phyloP scores from a whole-genome alignment of 1,140 invertebrate genomes.

The Caenorhabditis elegans region DNA sequence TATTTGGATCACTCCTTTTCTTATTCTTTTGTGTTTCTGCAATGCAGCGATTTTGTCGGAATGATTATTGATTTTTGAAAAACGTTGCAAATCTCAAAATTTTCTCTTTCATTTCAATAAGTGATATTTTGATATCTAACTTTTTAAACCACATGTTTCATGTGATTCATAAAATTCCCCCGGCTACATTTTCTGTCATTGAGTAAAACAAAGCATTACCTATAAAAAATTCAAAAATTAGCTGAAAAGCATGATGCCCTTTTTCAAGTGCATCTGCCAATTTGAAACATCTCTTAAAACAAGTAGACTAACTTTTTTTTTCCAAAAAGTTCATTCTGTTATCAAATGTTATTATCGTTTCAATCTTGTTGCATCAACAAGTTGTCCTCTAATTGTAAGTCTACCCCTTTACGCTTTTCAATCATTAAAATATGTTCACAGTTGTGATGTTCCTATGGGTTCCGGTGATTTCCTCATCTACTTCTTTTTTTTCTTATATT shows the following conservation, averaged over 20 bases:
- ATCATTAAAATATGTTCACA: not conserved
- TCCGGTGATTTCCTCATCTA: not conserved
- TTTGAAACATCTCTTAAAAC: not conserved
- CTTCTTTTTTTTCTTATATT: not conserved
- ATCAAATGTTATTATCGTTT: not conserved
- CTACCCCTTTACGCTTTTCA: no score
- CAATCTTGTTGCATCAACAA: slow-evolving; percentile 5
- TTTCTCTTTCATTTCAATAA: no score
- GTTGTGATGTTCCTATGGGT: slow-evolving; percentile 14
- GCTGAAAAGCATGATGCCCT: no score
- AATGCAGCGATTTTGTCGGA: slow-evolving; percentile 37
- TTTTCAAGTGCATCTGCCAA: not conserved
- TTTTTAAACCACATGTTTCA: no score
- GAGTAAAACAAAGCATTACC: no score
- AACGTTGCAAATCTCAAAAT: no score
- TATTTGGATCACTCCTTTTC: slow-evolving; percentile 21
- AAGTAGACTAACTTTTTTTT: not conserved
- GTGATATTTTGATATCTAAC: no score
- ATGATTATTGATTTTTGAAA: slow-evolving; percentile 14
- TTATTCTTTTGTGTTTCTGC: slow-evolving; percentile 31
- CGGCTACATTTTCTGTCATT: no score
- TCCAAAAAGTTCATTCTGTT: not conserved
- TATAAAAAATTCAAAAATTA: no score
- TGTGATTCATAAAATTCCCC: no score
- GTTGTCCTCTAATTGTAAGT: not conserved